Evolutionary conservation across 2,113 vertebrate genomes (phyloP).

Genomic region (Addax nasomaculatus): DNA sequence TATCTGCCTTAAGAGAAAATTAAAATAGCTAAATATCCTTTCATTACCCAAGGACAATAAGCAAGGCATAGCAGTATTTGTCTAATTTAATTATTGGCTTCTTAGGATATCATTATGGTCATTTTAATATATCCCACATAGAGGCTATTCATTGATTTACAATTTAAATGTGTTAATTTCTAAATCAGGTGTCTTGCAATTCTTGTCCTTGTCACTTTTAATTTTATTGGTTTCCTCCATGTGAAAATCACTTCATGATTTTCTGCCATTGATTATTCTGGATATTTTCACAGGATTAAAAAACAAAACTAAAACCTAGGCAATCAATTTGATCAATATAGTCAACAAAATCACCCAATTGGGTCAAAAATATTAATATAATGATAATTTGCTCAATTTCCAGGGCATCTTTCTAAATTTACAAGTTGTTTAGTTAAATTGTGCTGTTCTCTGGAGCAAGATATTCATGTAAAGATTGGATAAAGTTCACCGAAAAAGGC

Average conservation of each 20-base stretch:
- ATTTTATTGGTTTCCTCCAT: neutral
- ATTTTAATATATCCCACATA: neutral
- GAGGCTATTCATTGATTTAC: neutral
- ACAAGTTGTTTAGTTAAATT: neutral
- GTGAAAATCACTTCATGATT: neutral
- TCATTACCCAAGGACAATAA: neutral
- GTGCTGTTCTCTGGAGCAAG: neutral
- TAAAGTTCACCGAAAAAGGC: neutral
- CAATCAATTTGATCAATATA: neutral
- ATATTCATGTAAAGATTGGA: neutral
- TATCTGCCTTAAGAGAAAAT: neutral
- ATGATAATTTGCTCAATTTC: neutral
- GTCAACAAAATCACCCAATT: neutral
- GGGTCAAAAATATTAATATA: neutral
- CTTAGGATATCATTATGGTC: neutral
- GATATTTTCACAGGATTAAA: neutral
- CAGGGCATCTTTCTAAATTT: neutral
- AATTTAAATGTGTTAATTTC: neutral
- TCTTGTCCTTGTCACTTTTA: neutral
- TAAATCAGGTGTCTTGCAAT: neutral
- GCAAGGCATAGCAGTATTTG: neutral
- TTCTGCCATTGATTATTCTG: neutral
- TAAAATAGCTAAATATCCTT: neutral
- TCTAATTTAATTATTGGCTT: neutral
- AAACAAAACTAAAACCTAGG: neutral